Base-by-base conservation (phyloP, 1,140 invertebrate species). In the Macrosteles quadrilineatus region DNA sequence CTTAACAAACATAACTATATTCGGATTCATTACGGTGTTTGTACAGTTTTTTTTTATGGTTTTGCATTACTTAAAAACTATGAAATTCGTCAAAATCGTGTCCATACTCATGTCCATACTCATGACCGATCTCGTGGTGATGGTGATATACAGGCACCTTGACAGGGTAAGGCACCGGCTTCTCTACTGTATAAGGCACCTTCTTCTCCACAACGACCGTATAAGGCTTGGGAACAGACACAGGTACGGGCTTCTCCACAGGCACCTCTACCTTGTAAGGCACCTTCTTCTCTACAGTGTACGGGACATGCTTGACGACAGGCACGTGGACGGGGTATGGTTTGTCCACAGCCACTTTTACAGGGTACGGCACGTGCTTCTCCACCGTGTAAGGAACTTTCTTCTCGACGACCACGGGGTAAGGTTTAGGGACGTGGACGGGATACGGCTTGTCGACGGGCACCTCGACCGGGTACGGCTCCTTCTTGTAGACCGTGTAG, bases 261-360 rank as follows among this genome's bases (percentile, higher is more conserved):
- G 82, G 86, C 73, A 83, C 87, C 75, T 88, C 85, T 40, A 89
- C 87, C 43, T 85, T 81, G 73, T 73, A 69, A 25, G 73, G 72
- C 19, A 75, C 67, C 0, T 71, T 72, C 30, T 75, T 75, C 31
- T 75, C 72, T 14, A 75, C 73, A 1, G 83, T 82, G 75, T 84
- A 82, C 1, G 87, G 87, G 62, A 91, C 87, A 76, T 88, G 89
- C 71, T 88, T 90, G 72, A 89, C 87, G 29, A 88, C 72, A 2
- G 72, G 72, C 1, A 71, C 66, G 17, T 71, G 69, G 2, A 73
- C 72, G 1, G 70, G 72, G 53, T 84, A 85, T 78, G 81, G 27
- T 75, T 76, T 4, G 78, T 83, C 83, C 80, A 73, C 87, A 84
- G 27, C 86, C 83, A 32, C 84, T 87, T 76, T 85, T 82, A 9